Evolutionary conservation across 2,888 invertebrate genomes (phyloP).

Genomic region (Trichogramma evanescens): DNA sequence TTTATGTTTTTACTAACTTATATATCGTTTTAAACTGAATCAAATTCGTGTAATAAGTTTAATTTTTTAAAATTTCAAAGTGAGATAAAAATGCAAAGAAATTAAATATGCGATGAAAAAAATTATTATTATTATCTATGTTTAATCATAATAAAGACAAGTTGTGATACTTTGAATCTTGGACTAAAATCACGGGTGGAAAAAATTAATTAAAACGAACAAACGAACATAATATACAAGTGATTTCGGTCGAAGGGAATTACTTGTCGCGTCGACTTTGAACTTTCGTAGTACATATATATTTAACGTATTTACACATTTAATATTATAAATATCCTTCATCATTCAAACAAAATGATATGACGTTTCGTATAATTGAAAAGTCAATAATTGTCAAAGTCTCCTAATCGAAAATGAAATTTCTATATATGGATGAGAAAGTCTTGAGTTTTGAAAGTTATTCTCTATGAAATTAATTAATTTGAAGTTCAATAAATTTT

Average conservation of each 20-base stretch:
- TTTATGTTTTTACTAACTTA: no score
- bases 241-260: slow-evolving; percentile 3
- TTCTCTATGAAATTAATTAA: slow-evolving; percentile 9
- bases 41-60: no score
- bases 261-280: slow-evolving; percentile 11
- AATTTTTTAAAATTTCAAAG: no score
- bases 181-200: slow-evolving; percentile 4
- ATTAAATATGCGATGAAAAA: no score
- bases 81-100: no score
- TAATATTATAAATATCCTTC: no score
- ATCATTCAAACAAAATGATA: background rate
- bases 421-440: slow-evolving; percentile 4
- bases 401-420: no score
- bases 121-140: no score
- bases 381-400: slow-evolving; percentile 7
- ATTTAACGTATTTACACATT: background rate
- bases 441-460: slow-evolving; percentile 20
- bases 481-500: slow-evolving; percentile 2
- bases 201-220: slow-evolving; percentile 11
- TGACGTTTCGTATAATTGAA: background rate
- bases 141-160: slow-evolving; percentile 5
- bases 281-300: slow-evolving; percentile 9
- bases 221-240: slow-evolving; percentile 3
- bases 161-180: slow-evolving; percentile 21
- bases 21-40: no score